Base-by-base conservation (phyloP, 2,888 invertebrate genomes). In the Psylliodes chrysocephalus region DNA sequence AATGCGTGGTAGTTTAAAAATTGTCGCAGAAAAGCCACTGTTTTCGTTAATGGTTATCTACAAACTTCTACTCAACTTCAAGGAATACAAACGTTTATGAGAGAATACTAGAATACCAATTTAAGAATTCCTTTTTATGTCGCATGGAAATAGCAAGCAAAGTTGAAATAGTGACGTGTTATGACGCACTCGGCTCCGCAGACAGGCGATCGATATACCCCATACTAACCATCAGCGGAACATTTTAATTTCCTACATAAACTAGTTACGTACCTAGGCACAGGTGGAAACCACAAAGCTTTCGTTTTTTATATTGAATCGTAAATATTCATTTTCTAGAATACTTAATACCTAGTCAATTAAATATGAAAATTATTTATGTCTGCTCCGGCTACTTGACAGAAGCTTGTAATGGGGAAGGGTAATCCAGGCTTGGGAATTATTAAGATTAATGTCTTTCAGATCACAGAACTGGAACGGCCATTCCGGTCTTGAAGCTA, bases 171-270 rank as follows among this genome's bases (percentile, higher is more conserved):
- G 67, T 71, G 70, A 71, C 70, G 70, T 71, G 38, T 60, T 57
- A 52, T 71, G 70, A 71, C 69, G 70, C 69, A 71, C 65, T 64
- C 42, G 54, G 55, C 67, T 60, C 67, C 62, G 69, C 70, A 71
- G 65, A 62, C 62, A 47, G 38, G 8, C 38, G 67, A 66, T 66
- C 68, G 67, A 71, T 69, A 64, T 47, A 49, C 40, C 35, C 28
- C 55, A 49, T 54, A 56, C 38, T 28, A 40, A 49, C 35, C 59
- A 49, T 59, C 46, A 35, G 47, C 47, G 46, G 33, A 35, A 47
- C 46, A 14, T 51, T 59, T 40, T n/a, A 49, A 47, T 57, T 59
- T 40, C 8, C 19, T 18, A 19, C 28, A 55, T 12, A 42, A 42
- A 42, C 18, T 17, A 42, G 4, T 7, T 25, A 25, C n/a, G n/a